Percentiles rank a stretch among this genome's conserved stretches.
Evolutionary conservation across 2,888 invertebrate species (phyloP).

Genomic region (Tortricodes alternella): DNA sequence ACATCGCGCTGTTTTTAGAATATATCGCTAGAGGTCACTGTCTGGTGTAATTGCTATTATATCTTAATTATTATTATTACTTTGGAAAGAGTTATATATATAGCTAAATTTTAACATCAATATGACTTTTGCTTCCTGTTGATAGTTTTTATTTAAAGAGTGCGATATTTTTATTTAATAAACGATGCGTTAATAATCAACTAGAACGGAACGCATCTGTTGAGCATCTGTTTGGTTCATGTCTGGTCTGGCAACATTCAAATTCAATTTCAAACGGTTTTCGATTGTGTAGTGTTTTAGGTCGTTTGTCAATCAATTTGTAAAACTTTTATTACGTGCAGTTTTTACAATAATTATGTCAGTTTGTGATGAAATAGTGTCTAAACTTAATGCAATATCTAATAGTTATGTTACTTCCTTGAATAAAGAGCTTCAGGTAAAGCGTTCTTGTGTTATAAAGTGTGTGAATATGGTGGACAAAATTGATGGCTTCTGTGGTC

Average conservation of each 20-base stretch:
- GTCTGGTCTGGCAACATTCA: conserved; percentile 43
- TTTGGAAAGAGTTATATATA: no score
- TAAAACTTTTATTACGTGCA: conserved; percentile 54
- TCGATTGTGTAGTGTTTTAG: conserved; percentile 60
- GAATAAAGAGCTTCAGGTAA: conserved; percentile 67
- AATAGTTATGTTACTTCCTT: conserved; percentile 51
- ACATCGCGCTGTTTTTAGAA: no score
- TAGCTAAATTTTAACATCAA: no score
- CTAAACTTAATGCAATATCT: conserved; percentile 63
- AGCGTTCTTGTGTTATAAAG: conserved; percentile 2
- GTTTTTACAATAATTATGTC: conserved; percentile 66
- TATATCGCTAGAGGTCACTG: no score
- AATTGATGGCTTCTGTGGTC: background rate
- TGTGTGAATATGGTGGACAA: conserved; percentile 15
- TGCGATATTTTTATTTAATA: no score
- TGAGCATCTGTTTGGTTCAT: background rate
- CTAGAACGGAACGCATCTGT: background rate
- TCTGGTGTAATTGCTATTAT: no score
- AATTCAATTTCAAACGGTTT: conserved; percentile 79
- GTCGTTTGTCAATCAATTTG: conserved; percentile 63
- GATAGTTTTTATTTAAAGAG: no score
- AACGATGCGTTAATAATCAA: background rate
- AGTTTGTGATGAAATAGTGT: conserved; percentile 67
- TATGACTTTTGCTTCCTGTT: no score
- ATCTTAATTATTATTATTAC: no score